phyloP scores from a whole-genome alignment of 2,888 invertebrate genomes.

The Pristionchus exspectatus region DNA sequence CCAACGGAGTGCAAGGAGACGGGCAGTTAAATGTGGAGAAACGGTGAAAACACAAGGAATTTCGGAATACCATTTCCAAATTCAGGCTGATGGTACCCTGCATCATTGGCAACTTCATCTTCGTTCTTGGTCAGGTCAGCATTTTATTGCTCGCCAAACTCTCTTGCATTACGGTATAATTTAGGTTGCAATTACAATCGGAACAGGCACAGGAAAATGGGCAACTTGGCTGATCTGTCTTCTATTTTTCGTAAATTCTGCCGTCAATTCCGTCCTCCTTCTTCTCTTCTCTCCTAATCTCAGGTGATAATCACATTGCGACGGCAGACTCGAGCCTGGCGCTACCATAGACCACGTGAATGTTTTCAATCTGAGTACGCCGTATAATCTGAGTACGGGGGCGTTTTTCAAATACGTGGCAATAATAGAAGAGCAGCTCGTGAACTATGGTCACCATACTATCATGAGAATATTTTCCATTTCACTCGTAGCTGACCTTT shows the following conservation, averaged over 20 bases:
- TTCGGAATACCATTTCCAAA: too few relatives aligned
- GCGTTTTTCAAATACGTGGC: neutral
- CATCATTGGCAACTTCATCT: neutral
- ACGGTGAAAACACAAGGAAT: too few relatives aligned
- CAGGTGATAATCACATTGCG: neutral
- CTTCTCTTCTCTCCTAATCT: constrained; percentile 34
- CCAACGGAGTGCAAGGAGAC: neutral
- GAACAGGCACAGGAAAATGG: constrained; percentile 40
- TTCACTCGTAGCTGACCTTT: too few relatives aligned
- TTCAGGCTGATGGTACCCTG: constrained; percentile 32
- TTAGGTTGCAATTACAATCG: constrained; percentile 34
- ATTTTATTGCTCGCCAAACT: neutral
- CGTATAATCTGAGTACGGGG: neutral
- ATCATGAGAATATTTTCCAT: too few relatives aligned
- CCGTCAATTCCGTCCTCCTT: neutral
- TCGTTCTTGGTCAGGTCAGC: constrained; percentile 26
- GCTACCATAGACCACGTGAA: neutral
- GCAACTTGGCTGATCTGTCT: constrained; percentile 45
- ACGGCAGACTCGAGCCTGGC: neutral
- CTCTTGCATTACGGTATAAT: neutral
- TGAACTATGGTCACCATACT: too few relatives aligned
- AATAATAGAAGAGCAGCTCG: neutral
- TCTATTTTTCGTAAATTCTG: constrained; percentile 39
- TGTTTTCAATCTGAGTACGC: neutral
- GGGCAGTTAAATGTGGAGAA: constrained; percentile 36